phyloP scores from a whole-genome alignment of 2,113 vertebrate species.

The Sander lucioperca region DNA sequence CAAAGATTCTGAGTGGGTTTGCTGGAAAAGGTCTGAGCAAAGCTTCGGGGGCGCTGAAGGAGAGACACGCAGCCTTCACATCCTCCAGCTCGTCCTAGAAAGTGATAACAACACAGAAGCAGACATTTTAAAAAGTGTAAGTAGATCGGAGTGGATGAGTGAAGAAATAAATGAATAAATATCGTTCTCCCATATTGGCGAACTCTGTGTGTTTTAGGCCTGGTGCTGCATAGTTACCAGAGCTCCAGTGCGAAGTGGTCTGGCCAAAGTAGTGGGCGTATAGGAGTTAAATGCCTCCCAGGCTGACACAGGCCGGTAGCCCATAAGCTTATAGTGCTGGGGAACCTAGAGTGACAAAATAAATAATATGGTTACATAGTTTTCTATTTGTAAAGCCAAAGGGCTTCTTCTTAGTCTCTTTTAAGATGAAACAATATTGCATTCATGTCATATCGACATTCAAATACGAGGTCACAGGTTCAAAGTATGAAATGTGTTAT shows the following conservation, averaged over 20 bases:
- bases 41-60: conserved; percentile 83
- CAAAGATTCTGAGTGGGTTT: conserved; percentile 91
- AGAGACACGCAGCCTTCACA: conserved; percentile 58
- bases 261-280: conserved; percentile 73
- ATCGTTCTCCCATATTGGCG: not conserved
- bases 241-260: conserved; percentile 85
- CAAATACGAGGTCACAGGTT: not conserved
- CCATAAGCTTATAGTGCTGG: conserved; percentile 86
- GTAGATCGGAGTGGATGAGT: not conserved
- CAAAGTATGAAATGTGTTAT: not conserved
- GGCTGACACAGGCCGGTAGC: conserved; percentile 83
- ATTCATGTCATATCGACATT: too few relatives aligned
- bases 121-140: not conserved
- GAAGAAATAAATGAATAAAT: not conserved
- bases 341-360: conserved; percentile 85
- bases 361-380: not conserved
- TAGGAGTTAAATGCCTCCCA: conserved; percentile 81
- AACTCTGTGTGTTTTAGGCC: not conserved
- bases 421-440: too few relatives aligned
- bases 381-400: too few relatives aligned
- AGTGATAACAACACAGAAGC: conserved; percentile 40
- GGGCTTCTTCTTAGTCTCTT: too few relatives aligned
- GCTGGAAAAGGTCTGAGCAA: conserved; percentile 77
- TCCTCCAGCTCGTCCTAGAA: conserved; percentile 83
- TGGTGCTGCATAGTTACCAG: conserved; percentile 79